Conservation (phyloP, 1,140 invertebrate species). For the Coenobita brevimanus region DNA sequence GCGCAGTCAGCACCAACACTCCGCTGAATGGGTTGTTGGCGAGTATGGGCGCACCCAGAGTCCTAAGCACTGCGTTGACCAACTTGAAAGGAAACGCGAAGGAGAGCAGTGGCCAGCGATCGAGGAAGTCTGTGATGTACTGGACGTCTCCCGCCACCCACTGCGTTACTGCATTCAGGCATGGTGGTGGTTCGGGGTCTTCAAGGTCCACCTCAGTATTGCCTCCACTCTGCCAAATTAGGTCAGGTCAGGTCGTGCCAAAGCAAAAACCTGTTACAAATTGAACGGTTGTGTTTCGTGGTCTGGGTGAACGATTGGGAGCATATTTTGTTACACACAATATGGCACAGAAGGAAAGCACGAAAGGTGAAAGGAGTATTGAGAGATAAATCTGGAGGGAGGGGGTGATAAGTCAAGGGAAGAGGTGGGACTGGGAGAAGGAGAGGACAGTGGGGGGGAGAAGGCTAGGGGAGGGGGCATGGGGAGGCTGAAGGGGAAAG, state of each 20-base stretch:
- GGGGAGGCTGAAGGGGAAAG: background rate
- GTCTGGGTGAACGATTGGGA: too few relatives aligned
- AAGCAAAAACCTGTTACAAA: too few relatives aligned
- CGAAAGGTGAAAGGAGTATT: too few relatives aligned
- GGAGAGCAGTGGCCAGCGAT: conserved; percentile 43
- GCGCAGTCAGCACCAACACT: conserved; percentile 15
- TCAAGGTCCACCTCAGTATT: conserved; percentile 4
- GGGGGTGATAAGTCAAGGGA: background rate
- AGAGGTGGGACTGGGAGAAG: background rate
- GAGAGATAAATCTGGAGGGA: background rate
- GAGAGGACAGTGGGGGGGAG: background rate
- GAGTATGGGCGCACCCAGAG: conserved; percentile 39
- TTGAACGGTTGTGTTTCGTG: too few relatives aligned
- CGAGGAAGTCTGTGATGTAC: conserved; percentile 47
- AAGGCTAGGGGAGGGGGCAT: background rate
- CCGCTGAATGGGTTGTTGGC: conserved; percentile 54
- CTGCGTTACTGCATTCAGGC: conserved; percentile 5
- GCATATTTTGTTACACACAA: too few relatives aligned
- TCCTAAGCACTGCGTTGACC: conserved; percentile 42
- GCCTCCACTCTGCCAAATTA: too few relatives aligned
- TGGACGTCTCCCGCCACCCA: conserved; percentile 45
- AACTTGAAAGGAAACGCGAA: conserved; percentile 21
- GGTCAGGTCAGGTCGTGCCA: too few relatives aligned
- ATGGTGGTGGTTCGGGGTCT: conserved; percentile 44
- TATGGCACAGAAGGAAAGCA: too few relatives aligned